Evolutionary conservation across 2,888 invertebrate species (phyloP).

Genomic region (Xiphydria camelus): DNA sequence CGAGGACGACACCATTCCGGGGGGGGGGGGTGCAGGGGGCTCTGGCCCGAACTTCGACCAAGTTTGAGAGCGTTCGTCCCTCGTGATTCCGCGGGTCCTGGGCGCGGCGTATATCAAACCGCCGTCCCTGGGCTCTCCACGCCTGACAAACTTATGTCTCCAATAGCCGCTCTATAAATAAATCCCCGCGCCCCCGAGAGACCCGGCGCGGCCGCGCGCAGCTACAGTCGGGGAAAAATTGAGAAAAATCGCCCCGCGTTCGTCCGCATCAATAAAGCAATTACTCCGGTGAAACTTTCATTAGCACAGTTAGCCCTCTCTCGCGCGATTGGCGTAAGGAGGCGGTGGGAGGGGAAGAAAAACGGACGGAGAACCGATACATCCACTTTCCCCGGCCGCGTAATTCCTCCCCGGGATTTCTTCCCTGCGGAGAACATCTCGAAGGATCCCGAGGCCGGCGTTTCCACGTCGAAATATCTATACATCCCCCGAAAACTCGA

Average conservation of each 20-base stretch:
- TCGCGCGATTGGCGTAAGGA: too few species aligned
- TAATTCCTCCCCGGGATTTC: slow-evolving; percentile 35
- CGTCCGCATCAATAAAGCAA: slow-evolving; percentile 53
- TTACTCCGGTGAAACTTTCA: slow-evolving; percentile 50
- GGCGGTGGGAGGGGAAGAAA: too few species aligned
- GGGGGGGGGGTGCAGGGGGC: slow-evolving; percentile 9
- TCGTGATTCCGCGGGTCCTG: slow-evolving; percentile 34
- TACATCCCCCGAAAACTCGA: not conserved
- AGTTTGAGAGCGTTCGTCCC: slow-evolving; percentile 39
- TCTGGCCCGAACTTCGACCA: slow-evolving; percentile 17
- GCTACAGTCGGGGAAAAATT: slow-evolving; percentile 31
- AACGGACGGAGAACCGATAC: slow-evolving; percentile 33
- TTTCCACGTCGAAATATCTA: slow-evolving; percentile 1
- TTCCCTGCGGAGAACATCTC: not conserved
- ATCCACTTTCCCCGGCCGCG: slow-evolving; percentile 44
- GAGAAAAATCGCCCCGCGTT: slow-evolving; percentile 47
- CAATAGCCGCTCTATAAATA: slow-evolving; percentile 49
- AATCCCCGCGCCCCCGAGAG: slow-evolving; percentile 31
- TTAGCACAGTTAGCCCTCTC: slow-evolving; percentile 44
- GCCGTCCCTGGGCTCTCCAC: slow-evolving; percentile 22
- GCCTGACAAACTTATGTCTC: slow-evolving; percentile 48
- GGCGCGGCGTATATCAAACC: slow-evolving; percentile 28
- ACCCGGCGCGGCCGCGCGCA: not conserved
- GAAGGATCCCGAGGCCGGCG: slow-evolving; percentile 13
- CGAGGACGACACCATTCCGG: too few species aligned